Percentiles rank a stretch among this genome's conserved stretches.
phyloP scores from a whole-genome alignment of 2,113 vertebrate genomes.

The Myrmecobius fasciatus region DNA sequence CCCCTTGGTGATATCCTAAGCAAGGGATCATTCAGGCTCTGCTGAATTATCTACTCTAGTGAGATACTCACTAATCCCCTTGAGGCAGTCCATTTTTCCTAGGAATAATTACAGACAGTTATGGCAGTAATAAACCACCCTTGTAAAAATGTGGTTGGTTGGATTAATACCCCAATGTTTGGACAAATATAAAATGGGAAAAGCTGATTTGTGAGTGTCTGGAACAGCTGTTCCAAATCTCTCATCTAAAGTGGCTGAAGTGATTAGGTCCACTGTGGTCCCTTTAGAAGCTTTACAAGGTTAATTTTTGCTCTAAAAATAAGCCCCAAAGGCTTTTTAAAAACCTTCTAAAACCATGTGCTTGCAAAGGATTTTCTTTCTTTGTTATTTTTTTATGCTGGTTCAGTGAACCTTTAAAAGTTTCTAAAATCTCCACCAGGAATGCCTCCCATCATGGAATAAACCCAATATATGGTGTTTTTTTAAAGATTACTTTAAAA shows the following conservation, averaged over 20 bases:
- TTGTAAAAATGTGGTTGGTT: neutral
- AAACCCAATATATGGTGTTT: constrained; percentile 50
- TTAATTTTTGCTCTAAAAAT: constrained; percentile 71
- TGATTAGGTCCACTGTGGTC: constrained; percentile 27
- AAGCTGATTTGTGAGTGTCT: constrained; percentile 11
- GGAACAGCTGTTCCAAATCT: constrained; percentile 29
- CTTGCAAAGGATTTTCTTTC: constrained; percentile 40
- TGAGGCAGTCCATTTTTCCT: neutral
- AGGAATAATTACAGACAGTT: neutral
- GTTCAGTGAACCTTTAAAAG: constrained; percentile 67
- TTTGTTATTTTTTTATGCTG: constrained; percentile 61
- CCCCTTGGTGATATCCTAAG: neutral
- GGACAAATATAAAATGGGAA: neutral
- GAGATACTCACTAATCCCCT: neutral
- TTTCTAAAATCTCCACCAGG: constrained; percentile 65
- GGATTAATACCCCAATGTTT: neutral
- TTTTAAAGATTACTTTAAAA: constrained; percentile 59
- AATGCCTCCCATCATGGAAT: constrained; percentile 51
- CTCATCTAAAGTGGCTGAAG: neutral
- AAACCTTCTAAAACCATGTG: constrained; percentile 67
- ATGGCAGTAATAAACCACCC: neutral
- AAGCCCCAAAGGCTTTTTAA: constrained; percentile 62
- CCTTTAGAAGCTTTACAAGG: constrained; percentile 71
- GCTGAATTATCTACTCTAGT: neutral
- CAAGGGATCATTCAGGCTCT: neutral